These are phyloP conservation scores for Notarius quadriscutis DNA, from an alignment of 2,113 vertebrate species.

Conservation along the genomic window DNA sequence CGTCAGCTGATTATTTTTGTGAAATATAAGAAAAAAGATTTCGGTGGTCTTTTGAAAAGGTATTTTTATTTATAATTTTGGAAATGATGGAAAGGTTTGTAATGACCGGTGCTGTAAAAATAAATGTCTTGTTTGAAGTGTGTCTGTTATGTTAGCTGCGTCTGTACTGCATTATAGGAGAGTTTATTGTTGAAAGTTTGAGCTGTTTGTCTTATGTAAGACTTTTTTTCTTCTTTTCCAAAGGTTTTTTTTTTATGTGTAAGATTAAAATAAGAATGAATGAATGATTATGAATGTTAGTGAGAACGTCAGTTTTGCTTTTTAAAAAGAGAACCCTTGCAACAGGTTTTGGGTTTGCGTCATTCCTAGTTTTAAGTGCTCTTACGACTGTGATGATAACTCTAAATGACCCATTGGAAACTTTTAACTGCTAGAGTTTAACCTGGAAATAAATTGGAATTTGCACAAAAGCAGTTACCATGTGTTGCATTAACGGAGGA, in stretches of 20 bases:
- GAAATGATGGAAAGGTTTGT: constrained; percentile 12
- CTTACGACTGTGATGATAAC: constrained; percentile 69
- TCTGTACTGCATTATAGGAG: not conserved
- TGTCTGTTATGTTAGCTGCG: constrained; percentile 2
- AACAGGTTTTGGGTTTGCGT: constrained; percentile 28
- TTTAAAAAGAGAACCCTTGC: constrained; percentile 36
- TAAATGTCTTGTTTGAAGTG: constrained; percentile 11
- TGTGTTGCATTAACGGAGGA: constrained; percentile 13
- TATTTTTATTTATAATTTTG: constrained; percentile 32
- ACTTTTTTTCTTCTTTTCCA: not conserved
- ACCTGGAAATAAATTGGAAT: not conserved
- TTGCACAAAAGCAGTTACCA: not conserved
- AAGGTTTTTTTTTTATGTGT: constrained; percentile 28
- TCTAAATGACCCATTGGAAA: constrained; percentile 28
- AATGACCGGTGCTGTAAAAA: constrained; percentile 30
- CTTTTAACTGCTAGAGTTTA: constrained; percentile 20
- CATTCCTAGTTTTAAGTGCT: constrained; percentile 76
- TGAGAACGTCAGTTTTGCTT: constrained; percentile 49
- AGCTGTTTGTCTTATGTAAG: not conserved
- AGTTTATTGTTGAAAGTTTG: constrained; percentile 13
- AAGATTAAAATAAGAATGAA: constrained; percentile 32
- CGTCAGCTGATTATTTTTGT: constrained; percentile 50
- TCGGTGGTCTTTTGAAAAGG: constrained; percentile 10
- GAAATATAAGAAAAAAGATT: constrained; percentile 34
- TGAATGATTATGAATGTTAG: constrained; percentile 36